A percentile compares a stretch with the other conserved stretches of the same genome.
These are phyloP conservation scores for Drosophila grimshawi DNA, from an alignment of 1,140 invertebrate genomes.

Conservation along the genomic window DNA sequence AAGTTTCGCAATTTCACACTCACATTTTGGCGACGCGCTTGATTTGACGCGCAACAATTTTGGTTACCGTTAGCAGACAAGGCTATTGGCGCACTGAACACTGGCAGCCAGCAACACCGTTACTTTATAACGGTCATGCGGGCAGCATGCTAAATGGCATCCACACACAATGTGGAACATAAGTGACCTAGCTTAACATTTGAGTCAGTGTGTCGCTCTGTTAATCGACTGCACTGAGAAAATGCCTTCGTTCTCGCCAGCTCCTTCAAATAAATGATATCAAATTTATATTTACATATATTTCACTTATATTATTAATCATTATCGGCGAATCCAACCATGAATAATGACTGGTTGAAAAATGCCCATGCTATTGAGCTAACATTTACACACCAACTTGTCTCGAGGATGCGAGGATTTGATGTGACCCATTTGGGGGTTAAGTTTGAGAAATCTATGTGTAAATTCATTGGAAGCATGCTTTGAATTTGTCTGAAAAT, in stretches of 20 bases:
- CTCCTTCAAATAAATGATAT: neutral
- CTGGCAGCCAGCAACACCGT: slow-evolving; percentile 34
- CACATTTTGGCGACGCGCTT: slow-evolving; percentile 8
- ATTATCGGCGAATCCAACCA: too few species aligned
- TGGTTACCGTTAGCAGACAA: slow-evolving; percentile 57
- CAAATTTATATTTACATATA: too few species aligned
- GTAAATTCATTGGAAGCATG: too few species aligned
- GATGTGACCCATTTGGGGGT: too few species aligned
- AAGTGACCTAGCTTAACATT: slow-evolving; percentile 74
- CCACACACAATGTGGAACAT: slow-evolving; percentile 61
- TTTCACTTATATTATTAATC: too few species aligned
- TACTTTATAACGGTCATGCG: slow-evolving; percentile 66
- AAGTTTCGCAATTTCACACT: slow-evolving; percentile 40
- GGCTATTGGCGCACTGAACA: slow-evolving; percentile 65
- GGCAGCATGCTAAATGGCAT: slow-evolving; percentile 25
- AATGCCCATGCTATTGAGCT: too few species aligned
- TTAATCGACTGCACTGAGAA: slow-evolving; percentile 33
- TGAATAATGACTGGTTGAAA: too few species aligned
- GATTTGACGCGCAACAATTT: neutral
- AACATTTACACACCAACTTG: too few species aligned
- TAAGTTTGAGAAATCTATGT: too few species aligned
- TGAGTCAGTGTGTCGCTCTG: slow-evolving; percentile 68
- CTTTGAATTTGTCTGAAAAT: too few species aligned
- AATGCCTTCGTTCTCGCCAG: neutral
- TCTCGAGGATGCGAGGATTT: too few species aligned